A percentile compares a stretch with the other conserved stretches of the same genome.
These are phyloP conservation scores for Decapterus maruadsi DNA, from an alignment of 2,797 vertebrate species.

Conservation along the genomic window DNA sequence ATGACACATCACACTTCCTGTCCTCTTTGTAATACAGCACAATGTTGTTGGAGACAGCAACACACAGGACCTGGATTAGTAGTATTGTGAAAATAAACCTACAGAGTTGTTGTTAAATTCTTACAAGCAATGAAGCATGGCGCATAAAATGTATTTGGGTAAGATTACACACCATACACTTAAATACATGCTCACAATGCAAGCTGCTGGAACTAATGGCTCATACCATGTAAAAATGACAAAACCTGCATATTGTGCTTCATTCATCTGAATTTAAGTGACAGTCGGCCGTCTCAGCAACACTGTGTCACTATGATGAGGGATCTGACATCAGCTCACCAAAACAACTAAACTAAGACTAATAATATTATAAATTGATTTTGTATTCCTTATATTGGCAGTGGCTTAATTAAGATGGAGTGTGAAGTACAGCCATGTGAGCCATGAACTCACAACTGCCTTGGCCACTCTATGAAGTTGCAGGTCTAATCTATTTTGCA, in stretches of 20 bases:
- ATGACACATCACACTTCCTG: constrained; percentile 50
- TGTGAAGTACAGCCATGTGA: constrained; percentile 45
- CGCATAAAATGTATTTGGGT: not conserved
- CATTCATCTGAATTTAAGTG: constrained; percentile 41
- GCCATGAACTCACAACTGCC: constrained; percentile 43
- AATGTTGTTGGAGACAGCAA: constrained; percentile 18
- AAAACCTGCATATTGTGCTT: constrained; percentile 32
- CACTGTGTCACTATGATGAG: constrained; percentile 21
- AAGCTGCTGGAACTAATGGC: not conserved
- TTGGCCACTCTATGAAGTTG: constrained; percentile 67
- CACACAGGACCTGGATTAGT: constrained; percentile 15
- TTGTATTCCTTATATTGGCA: constrained; percentile 14
- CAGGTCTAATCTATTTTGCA: constrained; percentile 80
- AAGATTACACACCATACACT: not conserved
- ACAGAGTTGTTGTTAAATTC: constrained; percentile 3
- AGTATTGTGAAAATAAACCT: constrained; percentile 21
- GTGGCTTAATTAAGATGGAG: constrained; percentile 37
- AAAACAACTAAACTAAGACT: constrained; percentile 34
- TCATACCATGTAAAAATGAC: constrained; percentile 9
- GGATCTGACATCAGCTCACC: constrained; percentile 34
- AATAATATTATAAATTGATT: constrained; percentile 39
- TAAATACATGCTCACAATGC: not conserved
- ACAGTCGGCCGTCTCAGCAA: constrained; percentile 22
- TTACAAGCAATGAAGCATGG: not conserved
- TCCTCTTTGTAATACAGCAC: constrained; percentile 24